Conservation (phyloP, 1,140 invertebrate genomes). For the Drosophila grimshawi region DNA sequence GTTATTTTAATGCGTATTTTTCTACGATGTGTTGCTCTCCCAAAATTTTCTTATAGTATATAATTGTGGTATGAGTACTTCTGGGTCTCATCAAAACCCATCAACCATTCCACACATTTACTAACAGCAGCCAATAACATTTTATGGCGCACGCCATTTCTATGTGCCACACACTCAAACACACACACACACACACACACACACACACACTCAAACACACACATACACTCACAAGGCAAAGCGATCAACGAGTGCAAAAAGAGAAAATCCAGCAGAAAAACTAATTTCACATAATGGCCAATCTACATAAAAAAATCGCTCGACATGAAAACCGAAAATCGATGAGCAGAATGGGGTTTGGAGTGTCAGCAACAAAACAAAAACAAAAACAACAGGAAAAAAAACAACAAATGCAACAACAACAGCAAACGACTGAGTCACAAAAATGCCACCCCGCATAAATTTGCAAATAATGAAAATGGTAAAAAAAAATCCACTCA, state of each 20-base stretch:
- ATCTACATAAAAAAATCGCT: slow-evolving; percentile 80
- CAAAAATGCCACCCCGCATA: slow-evolving; percentile 70
- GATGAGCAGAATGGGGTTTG: slow-evolving; percentile 57
- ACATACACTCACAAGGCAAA: neutral
- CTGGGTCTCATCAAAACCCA: slow-evolving; percentile 32
- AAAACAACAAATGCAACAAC: neutral
- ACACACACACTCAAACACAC: slow-evolving; percentile 6
- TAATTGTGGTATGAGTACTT: slow-evolving; percentile 5
- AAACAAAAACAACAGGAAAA: slow-evolving; percentile 1
- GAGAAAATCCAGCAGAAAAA: slow-evolving; percentile 60
- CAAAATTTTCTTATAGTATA: neutral
- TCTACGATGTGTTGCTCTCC: neutral
- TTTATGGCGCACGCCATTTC: slow-evolving; percentile 69
- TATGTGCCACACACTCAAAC: slow-evolving; percentile 41
- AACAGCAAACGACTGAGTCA: slow-evolving; percentile 33
- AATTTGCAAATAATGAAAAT: slow-evolving; percentile 81
- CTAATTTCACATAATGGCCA: slow-evolving; percentile 79
- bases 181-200: slow-evolving; percentile 12
- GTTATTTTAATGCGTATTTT: neutral
- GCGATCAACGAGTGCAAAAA: slow-evolving; percentile 48
- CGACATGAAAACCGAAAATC: slow-evolving; percentile 68
- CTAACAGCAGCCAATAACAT: slow-evolving; percentile 67
- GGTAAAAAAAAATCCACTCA: slow-evolving; percentile 65
- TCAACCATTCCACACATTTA: slow-evolving; percentile 41
- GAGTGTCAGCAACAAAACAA: slow-evolving; percentile 8